phyloP scores from a whole-genome alignment of 2,888 invertebrate species.

The Andrena camellia region DNA sequence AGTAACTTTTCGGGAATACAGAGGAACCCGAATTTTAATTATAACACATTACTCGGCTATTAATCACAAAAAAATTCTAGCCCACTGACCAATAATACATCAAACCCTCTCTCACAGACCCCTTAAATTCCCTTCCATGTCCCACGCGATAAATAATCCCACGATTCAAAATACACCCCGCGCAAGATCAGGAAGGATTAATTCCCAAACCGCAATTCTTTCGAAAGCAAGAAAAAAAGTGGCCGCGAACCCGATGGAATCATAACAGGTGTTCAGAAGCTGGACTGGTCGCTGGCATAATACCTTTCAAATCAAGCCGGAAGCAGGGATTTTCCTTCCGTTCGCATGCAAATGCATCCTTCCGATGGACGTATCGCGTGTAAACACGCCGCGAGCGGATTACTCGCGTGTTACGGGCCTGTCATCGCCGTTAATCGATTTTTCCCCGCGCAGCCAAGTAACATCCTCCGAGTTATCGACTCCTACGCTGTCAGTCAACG shows the following conservation, averaged over 20 bases:
- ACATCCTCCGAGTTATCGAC: conserved; percentile 4
- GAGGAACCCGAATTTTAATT: too few relatives aligned
- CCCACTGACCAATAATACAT: too few relatives aligned
- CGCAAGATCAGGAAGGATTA: too few relatives aligned
- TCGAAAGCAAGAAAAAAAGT: neutral
- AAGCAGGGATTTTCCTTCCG: conserved; percentile 51
- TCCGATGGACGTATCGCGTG: conserved; percentile 61
- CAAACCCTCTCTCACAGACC: too few relatives aligned
- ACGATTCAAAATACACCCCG: too few relatives aligned
- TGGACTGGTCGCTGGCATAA: conserved; percentile 17
- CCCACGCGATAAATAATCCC: too few relatives aligned
- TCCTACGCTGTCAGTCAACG: neutral
- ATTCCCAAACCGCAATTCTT: neutral
- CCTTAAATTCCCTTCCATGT: too few relatives aligned
- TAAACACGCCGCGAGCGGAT: conserved; percentile 54
- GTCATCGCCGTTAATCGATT: conserved; percentile 54
- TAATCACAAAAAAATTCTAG: too few relatives aligned
- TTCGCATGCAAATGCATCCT: conserved; percentile 55
- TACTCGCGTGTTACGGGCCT: conserved; percentile 49
- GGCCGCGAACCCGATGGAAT: conserved; percentile 15
- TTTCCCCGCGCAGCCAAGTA: conserved; percentile 21
- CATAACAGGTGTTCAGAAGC: conserved; percentile 50
- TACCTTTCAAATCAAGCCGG: conserved; percentile 51
- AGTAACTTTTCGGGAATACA: too few relatives aligned
- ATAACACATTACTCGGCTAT: too few relatives aligned